Base-by-base conservation (phyloP, 2,113 vertebrate genomes). In the Centropus bengalensis region DNA sequence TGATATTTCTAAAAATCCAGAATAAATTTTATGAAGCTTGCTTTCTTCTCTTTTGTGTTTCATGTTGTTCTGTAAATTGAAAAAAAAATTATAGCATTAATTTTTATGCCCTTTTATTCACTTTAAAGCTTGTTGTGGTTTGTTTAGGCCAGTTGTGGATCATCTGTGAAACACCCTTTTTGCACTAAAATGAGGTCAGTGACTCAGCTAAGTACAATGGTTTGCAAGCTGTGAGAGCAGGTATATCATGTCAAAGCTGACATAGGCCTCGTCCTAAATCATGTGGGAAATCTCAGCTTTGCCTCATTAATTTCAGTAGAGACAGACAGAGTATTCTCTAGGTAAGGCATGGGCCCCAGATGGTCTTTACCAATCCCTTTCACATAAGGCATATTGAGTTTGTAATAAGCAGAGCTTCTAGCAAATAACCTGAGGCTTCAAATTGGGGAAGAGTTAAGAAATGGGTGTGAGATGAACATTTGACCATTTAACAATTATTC, bases 251-350 rank as follows among this genome's bases (percentile, higher is more conserved):
- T 83, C 94, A 95, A 76, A 94, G 45, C 44, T 68, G 71, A 91
- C 59, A 63, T 3, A 36, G 52, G 23, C 68, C 52, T 75, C 69
- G 86, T 88, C 60, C 73, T 88, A 69, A 78, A 90, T 86, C 71
- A 84, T 36, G 36, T 8, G 44, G 64, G 73, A 89, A 86, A 81
- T 76, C 47, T 86, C 76, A 88, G 77, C 69, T 73, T 49, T 68
- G 56, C 60, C 49, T 94, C 89, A 76, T 88, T 95, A 90, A 79
- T 88, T 90, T 86, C 54, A 82, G 60, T 73, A 45, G 56, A 88
- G 76, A 59, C 27, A 81, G 68, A 30, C 33, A 71, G n/a, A 54
- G 38, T 18, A 12, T 78, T 77, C n/a, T 66, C 14, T 44, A 70
- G 44, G 30, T 75, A 56, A 64, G 79, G 56, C 13, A 10, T 8